Evolutionary conservation across 2,888 invertebrate species (phyloP).

Genomic region (Leptarthrus brevirostris): DNA sequence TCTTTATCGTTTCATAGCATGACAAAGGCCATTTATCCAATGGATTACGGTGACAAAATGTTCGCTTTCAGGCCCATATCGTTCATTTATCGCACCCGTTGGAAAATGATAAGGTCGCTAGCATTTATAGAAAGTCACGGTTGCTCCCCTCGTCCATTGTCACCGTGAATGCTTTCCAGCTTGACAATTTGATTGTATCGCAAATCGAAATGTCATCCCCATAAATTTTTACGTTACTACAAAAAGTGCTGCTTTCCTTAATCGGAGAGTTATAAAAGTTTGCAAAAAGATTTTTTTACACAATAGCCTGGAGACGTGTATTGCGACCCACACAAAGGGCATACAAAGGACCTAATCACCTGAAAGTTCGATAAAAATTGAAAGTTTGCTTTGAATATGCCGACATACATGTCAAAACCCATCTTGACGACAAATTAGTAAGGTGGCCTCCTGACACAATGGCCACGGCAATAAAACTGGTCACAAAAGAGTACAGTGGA

Average conservation of each 20-base stretch:
- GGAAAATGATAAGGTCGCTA: conserved; percentile 4
- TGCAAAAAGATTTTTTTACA: not conserved
- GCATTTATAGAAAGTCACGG: not conserved
- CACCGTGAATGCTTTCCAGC: conserved; percentile 1
- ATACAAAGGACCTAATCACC: conserved; percentile 18
- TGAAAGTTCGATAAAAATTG: conserved; percentile 30
- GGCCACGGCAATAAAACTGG: no score
- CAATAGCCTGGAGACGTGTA: not conserved
- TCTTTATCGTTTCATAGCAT: not conserved
- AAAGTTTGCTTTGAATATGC: not conserved
- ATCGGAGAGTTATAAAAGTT: not conserved
- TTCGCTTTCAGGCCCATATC: not conserved
- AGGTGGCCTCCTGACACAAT: no score
- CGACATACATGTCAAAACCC: no score
- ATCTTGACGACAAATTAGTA: no score
- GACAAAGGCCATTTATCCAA: not conserved
- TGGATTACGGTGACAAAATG: conserved; percentile 5
- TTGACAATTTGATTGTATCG: conserved; percentile 9
- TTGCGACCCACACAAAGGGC: not conserved
- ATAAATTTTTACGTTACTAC: conserved; percentile 22
- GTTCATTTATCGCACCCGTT: conserved; percentile 14
- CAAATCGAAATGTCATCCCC: conserved; percentile 23
- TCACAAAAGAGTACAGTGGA: no score
- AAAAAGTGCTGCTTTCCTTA: not conserved
- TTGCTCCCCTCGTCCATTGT: not conserved